phyloP scores from a whole-genome alignment of 2,888 invertebrate species.

The Conomelus anceps region DNA sequence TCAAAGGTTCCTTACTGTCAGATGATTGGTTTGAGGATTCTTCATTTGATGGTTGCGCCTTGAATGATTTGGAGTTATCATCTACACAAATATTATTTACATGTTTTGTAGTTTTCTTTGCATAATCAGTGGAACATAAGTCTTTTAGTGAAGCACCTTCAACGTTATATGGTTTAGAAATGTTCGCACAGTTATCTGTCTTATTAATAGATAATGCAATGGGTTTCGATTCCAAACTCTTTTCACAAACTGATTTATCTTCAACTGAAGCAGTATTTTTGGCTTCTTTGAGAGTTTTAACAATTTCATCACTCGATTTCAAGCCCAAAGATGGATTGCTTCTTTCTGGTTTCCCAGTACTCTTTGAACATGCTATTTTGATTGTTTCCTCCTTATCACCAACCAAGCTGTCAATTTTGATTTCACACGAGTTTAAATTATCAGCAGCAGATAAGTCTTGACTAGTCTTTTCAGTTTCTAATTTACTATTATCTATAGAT shows the following conservation, averaged over 20 bases:
- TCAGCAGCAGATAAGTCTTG: background rate
- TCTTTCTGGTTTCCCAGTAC: background rate
- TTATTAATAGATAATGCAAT: background rate
- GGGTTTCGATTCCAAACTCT: background rate
- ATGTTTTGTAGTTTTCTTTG: background rate
- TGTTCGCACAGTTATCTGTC: background rate
- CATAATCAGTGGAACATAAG: background rate
- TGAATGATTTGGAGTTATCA: background rate
- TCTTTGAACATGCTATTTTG: background rate
- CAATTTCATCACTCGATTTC: background rate
- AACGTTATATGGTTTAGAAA: background rate
- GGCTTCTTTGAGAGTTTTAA: background rate
- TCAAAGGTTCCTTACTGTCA: background rate
- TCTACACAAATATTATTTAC: background rate
- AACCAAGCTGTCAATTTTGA: background rate
- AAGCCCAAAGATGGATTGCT: background rate
- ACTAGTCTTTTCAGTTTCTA: slow-evolving; percentile 7
- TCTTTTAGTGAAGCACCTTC: background rate
- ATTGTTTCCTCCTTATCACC: background rate
- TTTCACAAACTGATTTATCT: background rate
- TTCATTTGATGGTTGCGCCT: too few relatives aligned
- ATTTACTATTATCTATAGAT: slow-evolving; percentile 4
- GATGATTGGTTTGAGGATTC: background rate
- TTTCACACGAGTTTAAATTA: background rate
- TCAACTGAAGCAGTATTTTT: background rate